phyloP scores from a whole-genome alignment of 2,888 invertebrate genomes.

The Leucozona laternaria region DNA sequence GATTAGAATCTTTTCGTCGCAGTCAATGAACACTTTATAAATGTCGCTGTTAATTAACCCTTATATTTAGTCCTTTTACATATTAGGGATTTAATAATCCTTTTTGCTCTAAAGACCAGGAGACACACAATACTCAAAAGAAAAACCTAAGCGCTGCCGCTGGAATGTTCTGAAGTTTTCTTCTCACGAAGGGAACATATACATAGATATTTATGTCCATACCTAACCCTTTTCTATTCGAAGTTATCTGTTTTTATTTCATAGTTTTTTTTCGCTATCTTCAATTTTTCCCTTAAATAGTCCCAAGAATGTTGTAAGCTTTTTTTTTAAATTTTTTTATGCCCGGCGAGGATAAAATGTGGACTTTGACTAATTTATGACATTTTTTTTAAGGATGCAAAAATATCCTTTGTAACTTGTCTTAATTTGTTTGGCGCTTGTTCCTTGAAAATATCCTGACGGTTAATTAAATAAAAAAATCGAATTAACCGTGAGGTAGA shows the following conservation, averaged over 20 bases:
- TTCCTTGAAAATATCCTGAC: neutral
- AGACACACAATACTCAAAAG: slow-evolving; percentile 36
- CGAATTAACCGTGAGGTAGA: neutral
- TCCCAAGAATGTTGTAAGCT: neutral
- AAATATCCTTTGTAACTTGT: neutral
- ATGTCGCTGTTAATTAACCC: slow-evolving; percentile 48
- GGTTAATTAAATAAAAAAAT: neutral
- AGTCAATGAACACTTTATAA: slow-evolving; percentile 15
- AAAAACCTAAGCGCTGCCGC: neutral
- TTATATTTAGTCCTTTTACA: slow-evolving; percentile 52
- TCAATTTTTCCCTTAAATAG: neutral
- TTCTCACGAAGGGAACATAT: slow-evolving; percentile 12
- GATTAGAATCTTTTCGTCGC: slow-evolving; percentile 17
- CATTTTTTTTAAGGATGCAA: neutral
- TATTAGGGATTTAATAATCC: slow-evolving; percentile 59
- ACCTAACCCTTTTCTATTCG: neutral
- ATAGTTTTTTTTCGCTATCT: neutral
- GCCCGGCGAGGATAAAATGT: neutral
- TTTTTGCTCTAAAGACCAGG: slow-evolving; percentile 6
- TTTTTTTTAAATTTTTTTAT: neutral
- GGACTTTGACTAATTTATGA: slow-evolving; percentile 15
- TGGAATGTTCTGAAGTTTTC: neutral
- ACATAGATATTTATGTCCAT: neutral
- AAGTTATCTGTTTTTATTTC: neutral
- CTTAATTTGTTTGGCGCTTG: neutral